Evolutionary conservation across 64 coral and sea anemone species (phyloP).

Genomic region (Montipora efflorescens): DNA sequence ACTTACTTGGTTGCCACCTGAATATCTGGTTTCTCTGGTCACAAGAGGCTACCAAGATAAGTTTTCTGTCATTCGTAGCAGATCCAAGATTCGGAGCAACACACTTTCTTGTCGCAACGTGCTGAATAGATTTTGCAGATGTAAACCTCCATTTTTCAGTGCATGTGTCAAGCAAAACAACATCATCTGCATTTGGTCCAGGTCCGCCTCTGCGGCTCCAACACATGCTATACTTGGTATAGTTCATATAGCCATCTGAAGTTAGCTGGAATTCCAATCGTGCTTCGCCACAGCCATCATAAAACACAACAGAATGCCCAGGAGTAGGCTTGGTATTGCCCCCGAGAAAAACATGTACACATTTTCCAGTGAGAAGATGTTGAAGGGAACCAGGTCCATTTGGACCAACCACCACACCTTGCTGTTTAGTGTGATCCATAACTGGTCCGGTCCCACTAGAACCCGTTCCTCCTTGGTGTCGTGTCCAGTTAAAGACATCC

Average conservation of each 20-base stretch:
- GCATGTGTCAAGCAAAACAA: slow-evolving; percentile 70
- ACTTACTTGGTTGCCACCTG: slow-evolving; percentile 93
- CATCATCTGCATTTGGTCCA: slow-evolving; percentile 52
- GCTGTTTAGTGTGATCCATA: slow-evolving; percentile 82
- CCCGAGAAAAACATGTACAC: slow-evolving; percentile 66
- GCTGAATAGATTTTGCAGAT: slow-evolving; percentile 63
- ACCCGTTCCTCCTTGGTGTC: slow-evolving; percentile 76
- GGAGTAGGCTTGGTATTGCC: slow-evolving; percentile 55
- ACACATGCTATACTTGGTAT: slow-evolving; percentile 72
- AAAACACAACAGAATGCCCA: slow-evolving; percentile 75
- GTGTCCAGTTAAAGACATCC: slow-evolving; percentile 88
- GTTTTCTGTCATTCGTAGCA: slow-evolving; percentile 67
- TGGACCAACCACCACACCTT: slow-evolving; percentile 63
- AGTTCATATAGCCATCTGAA: slow-evolving; percentile 68
- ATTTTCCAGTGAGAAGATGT: slow-evolving; percentile 64
- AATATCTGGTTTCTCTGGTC: slow-evolving; percentile 63
- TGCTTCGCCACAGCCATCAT: slow-evolving; percentile 78
- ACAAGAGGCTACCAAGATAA: slow-evolving; percentile 69
- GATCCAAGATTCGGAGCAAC: slow-evolving; percentile 27
- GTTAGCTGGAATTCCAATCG: slow-evolving; percentile 84
- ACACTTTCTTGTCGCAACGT: slow-evolving; percentile 69
- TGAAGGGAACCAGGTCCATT: slow-evolving; percentile 89
- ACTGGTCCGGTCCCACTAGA: slow-evolving; percentile 77
- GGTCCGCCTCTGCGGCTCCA: slow-evolving; percentile 47
- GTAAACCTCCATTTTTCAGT: slow-evolving; percentile 84